Percentiles rank a stretch among this genome's conserved stretches.
Evolutionary conservation across 1,140 invertebrate genomes (phyloP).

Genomic region (Trinorchestia longiramus): DNA sequence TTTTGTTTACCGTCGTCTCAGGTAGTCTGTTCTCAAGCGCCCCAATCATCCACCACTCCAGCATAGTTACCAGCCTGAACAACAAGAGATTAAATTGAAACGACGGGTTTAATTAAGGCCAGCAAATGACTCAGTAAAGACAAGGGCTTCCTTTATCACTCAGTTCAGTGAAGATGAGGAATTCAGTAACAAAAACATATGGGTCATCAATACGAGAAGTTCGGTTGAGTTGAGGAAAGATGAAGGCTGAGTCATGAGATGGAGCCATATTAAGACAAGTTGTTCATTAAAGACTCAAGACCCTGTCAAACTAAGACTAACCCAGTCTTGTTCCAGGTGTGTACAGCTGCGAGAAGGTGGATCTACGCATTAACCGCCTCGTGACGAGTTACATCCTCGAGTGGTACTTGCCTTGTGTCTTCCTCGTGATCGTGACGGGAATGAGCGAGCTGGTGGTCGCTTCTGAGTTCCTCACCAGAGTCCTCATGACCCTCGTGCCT

Average conservation of each 20-base stretch:
- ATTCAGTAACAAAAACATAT: neutral
- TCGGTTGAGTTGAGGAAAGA: neutral
- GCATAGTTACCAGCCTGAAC: too few species aligned
- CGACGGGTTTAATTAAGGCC: too few species aligned
- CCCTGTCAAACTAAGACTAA: neutral
- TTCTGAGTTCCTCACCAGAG: conserved; percentile 55
- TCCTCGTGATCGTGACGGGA: conserved; percentile 60
- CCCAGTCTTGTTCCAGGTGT: conserved; percentile 52
- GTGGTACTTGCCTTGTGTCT: conserved; percentile 62
- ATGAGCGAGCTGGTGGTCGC: conserved; percentile 60
- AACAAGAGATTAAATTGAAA: too few species aligned
- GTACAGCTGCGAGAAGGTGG: conserved; percentile 60
- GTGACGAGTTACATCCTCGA: conserved; percentile 62
- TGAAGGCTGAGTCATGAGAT: neutral
- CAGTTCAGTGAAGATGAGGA: too few species aligned
- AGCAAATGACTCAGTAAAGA: neutral
- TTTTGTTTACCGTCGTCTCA: too few species aligned
- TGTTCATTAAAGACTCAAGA: neutral
- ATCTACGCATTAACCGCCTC: conserved; percentile 54
- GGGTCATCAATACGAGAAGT: neutral
- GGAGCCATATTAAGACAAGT: neutral
- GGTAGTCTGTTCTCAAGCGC: too few species aligned
- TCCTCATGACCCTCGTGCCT: conserved; percentile 61
- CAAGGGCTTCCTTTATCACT: neutral
- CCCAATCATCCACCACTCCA: too few species aligned